A percentile compares a stretch with the other conserved stretches of the same genome.
These are phyloP conservation scores for Achlya flavicornis DNA, from an alignment of 2,888 invertebrate genomes.

Conservation along the genomic window DNA sequence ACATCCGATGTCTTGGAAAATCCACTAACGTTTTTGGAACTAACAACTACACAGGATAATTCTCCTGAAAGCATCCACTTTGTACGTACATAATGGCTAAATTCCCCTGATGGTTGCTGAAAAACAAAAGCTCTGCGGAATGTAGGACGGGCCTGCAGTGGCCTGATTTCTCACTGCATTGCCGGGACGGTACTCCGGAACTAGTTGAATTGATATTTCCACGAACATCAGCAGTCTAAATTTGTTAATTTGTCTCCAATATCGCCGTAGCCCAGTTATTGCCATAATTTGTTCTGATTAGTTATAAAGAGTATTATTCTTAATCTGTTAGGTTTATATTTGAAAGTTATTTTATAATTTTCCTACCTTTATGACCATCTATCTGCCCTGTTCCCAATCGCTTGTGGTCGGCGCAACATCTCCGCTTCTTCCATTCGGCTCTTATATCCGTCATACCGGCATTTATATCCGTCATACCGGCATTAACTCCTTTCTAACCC, in stretches of 20 bases:
- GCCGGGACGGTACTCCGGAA: slow-evolving; percentile 31
- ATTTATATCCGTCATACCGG: no score
- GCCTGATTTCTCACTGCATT: slow-evolving; percentile 66
- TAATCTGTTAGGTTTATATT: no score
- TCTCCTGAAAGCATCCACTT: slow-evolving; percentile 33
- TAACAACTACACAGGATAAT: slow-evolving; percentile 39
- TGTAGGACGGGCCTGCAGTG: slow-evolving; percentile 77
- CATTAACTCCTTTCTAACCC: no score
- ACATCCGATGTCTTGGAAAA: slow-evolving; percentile 29
- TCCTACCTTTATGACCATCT: no score
- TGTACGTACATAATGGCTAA: slow-evolving; percentile 44
- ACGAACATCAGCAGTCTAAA: not conserved
- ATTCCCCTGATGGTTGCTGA: slow-evolving; percentile 50
- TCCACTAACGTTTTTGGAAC: slow-evolving; percentile 24
- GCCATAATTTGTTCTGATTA: no score
- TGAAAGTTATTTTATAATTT: no score
- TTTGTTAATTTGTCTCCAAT: not conserved
- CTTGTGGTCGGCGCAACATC: no score
- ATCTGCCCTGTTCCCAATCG: not conserved
- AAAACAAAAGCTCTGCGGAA: slow-evolving; percentile 55
- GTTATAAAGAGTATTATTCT: not conserved
- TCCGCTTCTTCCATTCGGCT: no score
- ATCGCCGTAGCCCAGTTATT: no score
- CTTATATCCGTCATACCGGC: no score
- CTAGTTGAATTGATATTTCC: slow-evolving; percentile 19